phyloP scores from a whole-genome alignment of 2,113 vertebrate genomes.

The Trochalopteron elliotii region DNA sequence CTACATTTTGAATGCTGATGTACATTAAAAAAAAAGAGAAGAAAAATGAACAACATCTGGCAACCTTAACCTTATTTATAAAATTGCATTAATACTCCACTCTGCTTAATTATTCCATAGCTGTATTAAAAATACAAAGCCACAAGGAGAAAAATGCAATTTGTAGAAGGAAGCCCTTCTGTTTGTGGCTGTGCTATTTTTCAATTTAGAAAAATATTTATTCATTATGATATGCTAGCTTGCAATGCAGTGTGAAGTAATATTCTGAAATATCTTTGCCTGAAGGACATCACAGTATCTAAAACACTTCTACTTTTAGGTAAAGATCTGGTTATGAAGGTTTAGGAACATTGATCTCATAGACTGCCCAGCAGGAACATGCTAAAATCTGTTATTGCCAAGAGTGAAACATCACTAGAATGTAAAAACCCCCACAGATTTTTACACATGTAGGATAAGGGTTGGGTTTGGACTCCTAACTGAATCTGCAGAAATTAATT shows the following conservation, averaged over 20 bases:
- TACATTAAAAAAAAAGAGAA: not conserved
- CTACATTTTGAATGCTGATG: not conserved
- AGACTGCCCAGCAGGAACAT: not conserved
- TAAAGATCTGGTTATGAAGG: not conserved
- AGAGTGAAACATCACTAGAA: not conserved
- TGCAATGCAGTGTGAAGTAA: not conserved
- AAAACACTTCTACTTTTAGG: not conserved
- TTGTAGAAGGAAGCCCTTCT: not conserved
- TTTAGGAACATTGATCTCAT: not conserved
- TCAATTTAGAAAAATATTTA: not conserved
- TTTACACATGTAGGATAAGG: not conserved
- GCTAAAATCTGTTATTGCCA: not conserved
- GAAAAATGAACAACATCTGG: slow-evolving; percentile 25
- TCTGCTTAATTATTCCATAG: slow-evolving; percentile 38
- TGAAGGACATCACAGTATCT: not conserved
- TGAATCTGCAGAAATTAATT: not conserved
- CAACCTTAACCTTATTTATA: slow-evolving; percentile 20
- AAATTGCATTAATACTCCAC: slow-evolving; percentile 29
- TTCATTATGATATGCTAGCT: not conserved
- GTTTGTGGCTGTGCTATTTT: not conserved
- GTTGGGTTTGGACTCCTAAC: not conserved
- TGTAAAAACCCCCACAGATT: not conserved
- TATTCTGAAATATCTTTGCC: not conserved
- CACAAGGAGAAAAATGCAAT: not conserved
- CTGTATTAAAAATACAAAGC: slow-evolving; percentile 20